Percentiles rank a stretch among this genome's conserved stretches.
These are phyloP conservation scores for Galerucella pusilla DNA, from an alignment of 2,888 invertebrate species.

Conservation along the genomic window DNA sequence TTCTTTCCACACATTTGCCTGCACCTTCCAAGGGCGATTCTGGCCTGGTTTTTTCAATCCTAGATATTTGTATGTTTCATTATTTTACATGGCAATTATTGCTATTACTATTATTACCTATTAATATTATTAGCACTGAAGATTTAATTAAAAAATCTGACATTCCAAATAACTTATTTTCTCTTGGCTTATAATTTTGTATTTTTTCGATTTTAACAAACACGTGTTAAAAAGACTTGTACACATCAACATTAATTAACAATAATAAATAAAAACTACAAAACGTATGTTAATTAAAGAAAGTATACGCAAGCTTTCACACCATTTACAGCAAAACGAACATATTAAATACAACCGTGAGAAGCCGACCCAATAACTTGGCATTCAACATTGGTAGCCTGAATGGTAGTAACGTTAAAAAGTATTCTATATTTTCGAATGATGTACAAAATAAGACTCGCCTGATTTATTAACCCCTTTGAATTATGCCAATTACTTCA, in stretches of 20 bases:
- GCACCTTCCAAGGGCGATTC: too few relatives aligned
- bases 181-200: neutral
- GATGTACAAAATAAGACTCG: too few relatives aligned
- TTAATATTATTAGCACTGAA: too few relatives aligned
- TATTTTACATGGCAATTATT: too few relatives aligned
- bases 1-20: too few relatives aligned
- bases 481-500: too few relatives aligned
- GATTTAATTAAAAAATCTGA: too few relatives aligned
- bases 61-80: too few relatives aligned
- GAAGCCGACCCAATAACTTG: constrained; percentile 5
- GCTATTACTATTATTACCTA: too few relatives aligned
- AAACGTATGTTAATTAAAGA: constrained; percentile 16
- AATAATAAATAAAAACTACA: neutral
- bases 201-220: neutral
- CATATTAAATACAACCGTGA: neutral
- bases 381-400: neutral
- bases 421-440: neutral
- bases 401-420: neutral
- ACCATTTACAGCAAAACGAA: constrained; percentile 19
- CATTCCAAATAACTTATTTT: neutral
- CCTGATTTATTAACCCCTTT: too few relatives aligned
- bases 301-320: constrained; percentile 18
- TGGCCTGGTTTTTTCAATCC: too few relatives aligned
- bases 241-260: neutral
- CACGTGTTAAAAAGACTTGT: neutral